phyloP scores from a whole-genome alignment of 2,888 invertebrate genomes.

The Caenorhabditis japonica region DNA sequence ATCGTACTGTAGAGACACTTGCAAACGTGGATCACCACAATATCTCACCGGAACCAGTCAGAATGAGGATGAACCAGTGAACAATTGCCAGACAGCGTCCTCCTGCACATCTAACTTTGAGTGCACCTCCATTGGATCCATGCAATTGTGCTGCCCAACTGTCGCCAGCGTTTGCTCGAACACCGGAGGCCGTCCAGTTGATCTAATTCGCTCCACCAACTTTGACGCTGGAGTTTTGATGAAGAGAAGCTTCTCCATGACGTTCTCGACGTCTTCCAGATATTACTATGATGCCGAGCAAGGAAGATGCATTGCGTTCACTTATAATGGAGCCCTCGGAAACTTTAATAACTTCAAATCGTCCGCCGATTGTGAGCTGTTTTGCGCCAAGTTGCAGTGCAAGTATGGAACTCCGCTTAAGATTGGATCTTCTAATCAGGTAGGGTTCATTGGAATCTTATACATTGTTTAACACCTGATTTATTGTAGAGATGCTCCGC shows the following conservation, averaged over 20 bases:
- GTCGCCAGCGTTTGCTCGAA: constrained; percentile 72
- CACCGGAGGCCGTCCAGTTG: constrained; percentile 69
- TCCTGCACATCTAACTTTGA: constrained; percentile 75
- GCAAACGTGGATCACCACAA: constrained; percentile 76
- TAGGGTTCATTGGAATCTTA: too few relatives aligned
- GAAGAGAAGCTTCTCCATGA: constrained; percentile 70
- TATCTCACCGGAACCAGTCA: constrained; percentile 70
- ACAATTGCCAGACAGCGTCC: constrained; percentile 73
- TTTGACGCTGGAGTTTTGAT: constrained; percentile 73
- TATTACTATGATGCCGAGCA: constrained; percentile 76
- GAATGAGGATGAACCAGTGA: constrained; percentile 75
- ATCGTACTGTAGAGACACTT: constrained; percentile 76
- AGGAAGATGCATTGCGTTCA: constrained; percentile 75
- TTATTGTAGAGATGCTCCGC: constrained; percentile 69
- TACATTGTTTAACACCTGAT: too few relatives aligned
- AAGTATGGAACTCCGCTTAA: constrained; percentile 72
- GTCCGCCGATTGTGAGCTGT: constrained; percentile 74
- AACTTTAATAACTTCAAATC: constrained; percentile 77
- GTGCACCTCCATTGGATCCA: constrained; percentile 74
- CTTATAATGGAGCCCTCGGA: constrained; percentile 76
- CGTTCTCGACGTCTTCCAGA: constrained; percentile 69
- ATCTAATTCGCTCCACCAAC: constrained; percentile 68
- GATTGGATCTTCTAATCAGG: constrained; percentile 72
- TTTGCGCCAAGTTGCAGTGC: constrained; percentile 76
- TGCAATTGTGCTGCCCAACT: constrained; percentile 75